These are phyloP conservation scores for Tromatobia lineatoria DNA, from an alignment of 2,888 invertebrate species.

Conservation along the genomic window DNA sequence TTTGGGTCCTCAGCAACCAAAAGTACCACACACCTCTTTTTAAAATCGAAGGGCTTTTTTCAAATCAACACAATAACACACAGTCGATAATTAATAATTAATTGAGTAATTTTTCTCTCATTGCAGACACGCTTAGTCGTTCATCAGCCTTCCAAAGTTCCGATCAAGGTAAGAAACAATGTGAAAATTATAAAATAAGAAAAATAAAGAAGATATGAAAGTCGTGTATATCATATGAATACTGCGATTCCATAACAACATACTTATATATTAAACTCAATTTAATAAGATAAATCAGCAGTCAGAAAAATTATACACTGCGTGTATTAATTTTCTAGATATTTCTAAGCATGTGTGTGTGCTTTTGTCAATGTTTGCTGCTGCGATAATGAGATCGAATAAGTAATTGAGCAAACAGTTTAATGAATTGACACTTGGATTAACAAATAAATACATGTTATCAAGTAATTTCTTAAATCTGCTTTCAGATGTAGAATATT, in stretches of 20 bases:
- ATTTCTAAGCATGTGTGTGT: background rate
- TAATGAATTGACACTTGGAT: background rate
- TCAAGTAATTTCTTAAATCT: background rate
- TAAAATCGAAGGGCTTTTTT: constrained; percentile 9
- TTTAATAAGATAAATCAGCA: no score
- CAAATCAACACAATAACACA: constrained; percentile 3
- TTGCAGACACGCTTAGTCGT: background rate
- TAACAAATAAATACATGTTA: background rate
- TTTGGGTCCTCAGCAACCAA: constrained; percentile 42
- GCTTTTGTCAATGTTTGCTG: background rate
- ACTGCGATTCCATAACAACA: no score
- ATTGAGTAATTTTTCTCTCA: constrained; percentile 11
- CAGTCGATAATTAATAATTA: constrained; percentile 28
- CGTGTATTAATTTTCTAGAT: no score
- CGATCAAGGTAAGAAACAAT: constrained; percentile 8
- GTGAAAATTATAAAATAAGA: background rate
- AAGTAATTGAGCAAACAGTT: background rate
- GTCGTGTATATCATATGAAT: no score
- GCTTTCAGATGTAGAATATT: background rate
- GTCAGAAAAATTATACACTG: no score
- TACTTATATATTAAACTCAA: no score
- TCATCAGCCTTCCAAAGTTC: background rate
- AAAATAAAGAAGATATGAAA: background rate
- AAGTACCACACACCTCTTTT: constrained; percentile 28
- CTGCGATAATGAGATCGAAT: background rate